Percentiles rank a stretch among this genome's conserved stretches.
These are phyloP conservation scores for Tachina lurida DNA, from an alignment of 2,888 invertebrate genomes.

Conservation along the genomic window DNA sequence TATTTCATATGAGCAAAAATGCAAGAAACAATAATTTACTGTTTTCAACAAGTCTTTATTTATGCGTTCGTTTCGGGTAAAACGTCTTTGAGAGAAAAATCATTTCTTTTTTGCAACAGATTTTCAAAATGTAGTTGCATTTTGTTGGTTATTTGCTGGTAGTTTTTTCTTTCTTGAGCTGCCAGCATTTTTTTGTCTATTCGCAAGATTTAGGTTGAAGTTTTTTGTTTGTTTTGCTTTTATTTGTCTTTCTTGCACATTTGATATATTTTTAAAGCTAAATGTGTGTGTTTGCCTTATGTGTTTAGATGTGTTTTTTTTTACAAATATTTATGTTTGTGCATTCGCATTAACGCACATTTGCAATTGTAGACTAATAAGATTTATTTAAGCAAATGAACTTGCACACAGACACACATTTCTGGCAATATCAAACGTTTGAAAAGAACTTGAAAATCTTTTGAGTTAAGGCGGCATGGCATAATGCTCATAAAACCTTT, in stretches of 20 bases:
- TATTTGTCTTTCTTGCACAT: slow-evolving; percentile 11
- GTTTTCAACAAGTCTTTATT: slow-evolving; percentile 17
- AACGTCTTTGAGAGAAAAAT: slow-evolving; percentile 1
- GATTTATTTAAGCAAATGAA: slow-evolving; percentile 15
- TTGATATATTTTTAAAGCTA: slow-evolving; percentile 51
- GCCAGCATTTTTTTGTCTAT: not conserved
- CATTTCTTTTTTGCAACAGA: slow-evolving; percentile 6
- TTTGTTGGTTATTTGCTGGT: slow-evolving; percentile 2
- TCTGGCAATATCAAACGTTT: not conserved
- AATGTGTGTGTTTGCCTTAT: slow-evolving; percentile 7
- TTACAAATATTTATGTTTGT: slow-evolving; percentile 21
- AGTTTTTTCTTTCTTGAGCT: not conserved
- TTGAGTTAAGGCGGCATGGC: not conserved
- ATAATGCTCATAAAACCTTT: not conserved
- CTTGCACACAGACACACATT: not conserved
- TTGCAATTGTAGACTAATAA: slow-evolving; percentile 39
- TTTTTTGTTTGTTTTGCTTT: not conserved
- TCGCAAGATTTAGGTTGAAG: slow-evolving; percentile 38
- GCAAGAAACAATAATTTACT: slow-evolving; percentile 27
- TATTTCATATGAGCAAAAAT: slow-evolving; percentile 14
- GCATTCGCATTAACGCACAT: slow-evolving; percentile 56
- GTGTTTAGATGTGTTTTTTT: not conserved
- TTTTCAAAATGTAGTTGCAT: slow-evolving; percentile 16
- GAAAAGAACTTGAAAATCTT: not conserved
- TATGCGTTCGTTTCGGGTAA: slow-evolving; percentile 16